These are phyloP conservation scores for Trichonephila clavipes DNA, from an alignment of 1,140 invertebrate genomes.

Conservation along the genomic window DNA sequence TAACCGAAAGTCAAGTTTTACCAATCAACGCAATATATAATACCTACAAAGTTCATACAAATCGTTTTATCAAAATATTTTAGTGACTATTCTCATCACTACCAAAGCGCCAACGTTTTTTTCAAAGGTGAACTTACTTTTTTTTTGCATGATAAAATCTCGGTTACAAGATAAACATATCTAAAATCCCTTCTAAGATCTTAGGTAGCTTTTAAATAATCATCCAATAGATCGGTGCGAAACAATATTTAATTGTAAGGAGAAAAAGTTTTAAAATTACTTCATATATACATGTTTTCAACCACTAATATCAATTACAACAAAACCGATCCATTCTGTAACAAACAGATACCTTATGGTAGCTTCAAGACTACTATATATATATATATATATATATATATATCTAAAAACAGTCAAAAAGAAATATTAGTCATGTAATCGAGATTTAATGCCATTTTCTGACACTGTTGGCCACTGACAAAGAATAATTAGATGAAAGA, in stretches of 20 bases:
- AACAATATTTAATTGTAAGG: background rate
- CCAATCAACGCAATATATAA: slow-evolving; percentile 19
- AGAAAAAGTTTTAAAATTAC: background rate
- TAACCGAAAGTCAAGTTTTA: slow-evolving; percentile 54
- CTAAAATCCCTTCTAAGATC: background rate
- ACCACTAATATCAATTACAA: background rate
- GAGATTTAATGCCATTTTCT: slow-evolving; percentile 48
- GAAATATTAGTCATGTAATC: slow-evolving; percentile 34
- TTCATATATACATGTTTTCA: background rate
- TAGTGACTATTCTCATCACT: slow-evolving; percentile 55
- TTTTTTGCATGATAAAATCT: slow-evolving; percentile 32
- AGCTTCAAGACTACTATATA: background rate
- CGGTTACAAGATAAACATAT: slow-evolving; percentile 65
- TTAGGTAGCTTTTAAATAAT: slow-evolving; percentile 34
- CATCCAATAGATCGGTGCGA: background rate
- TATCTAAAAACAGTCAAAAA: background rate
- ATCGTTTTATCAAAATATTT: slow-evolving; percentile 62
- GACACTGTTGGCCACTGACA: slow-evolving; percentile 48
- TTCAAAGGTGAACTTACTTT: slow-evolving; percentile 18
- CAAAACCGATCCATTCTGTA: slow-evolving; percentile 15
- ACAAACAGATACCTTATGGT: background rate
- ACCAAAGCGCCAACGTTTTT: slow-evolving; percentile 62
- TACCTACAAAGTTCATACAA: slow-evolving; percentile 51
- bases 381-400: background rate
- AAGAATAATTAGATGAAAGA: slow-evolving; percentile 53